These are phyloP conservation scores for Paedocypris sp. DNA, from an alignment of 2,113 vertebrate species.

Conservation along the genomic window DNA sequence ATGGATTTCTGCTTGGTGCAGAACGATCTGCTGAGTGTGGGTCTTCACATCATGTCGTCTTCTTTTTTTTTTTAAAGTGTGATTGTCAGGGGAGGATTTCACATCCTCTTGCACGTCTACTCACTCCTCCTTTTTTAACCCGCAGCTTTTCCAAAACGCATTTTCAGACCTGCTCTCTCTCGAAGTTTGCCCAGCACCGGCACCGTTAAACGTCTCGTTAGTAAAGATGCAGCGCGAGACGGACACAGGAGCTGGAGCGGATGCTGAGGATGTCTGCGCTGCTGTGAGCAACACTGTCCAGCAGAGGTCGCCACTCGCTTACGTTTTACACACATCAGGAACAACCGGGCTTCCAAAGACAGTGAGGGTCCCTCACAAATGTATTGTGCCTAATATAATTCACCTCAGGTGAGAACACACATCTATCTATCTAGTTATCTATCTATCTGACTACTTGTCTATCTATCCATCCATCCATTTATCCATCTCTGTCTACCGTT, in stretches of 20 bases:
- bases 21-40: conserved; percentile 68
- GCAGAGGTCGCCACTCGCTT: conserved; percentile 57
- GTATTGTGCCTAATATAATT: conserved; percentile 85
- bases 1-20: conserved; percentile 74
- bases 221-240: conserved; percentile 44
- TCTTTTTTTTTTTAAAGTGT: neutral
- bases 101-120: no score
- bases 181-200: conserved; percentile 43
- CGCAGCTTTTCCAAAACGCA: conserved; percentile 65
- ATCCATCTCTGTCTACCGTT: no score
- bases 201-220: conserved; percentile 63
- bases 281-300: conserved; percentile 25
- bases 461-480: no score
- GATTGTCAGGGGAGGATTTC: no score
- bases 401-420: conserved; percentile 72
- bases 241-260: neutral
- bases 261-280: neutral
- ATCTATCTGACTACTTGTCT: no score
- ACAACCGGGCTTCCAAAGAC: conserved; percentile 85
- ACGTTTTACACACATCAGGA: conserved; percentile 87
- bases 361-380: conserved; percentile 84
- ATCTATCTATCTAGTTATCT: no score
- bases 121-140: neutral
- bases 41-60: conserved; percentile 1
- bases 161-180: conserved; percentile 41